These are phyloP conservation scores for Caenorhabditis elegans DNA, from an alignment of 1,140 invertebrate species.

Conservation along the genomic window DNA sequence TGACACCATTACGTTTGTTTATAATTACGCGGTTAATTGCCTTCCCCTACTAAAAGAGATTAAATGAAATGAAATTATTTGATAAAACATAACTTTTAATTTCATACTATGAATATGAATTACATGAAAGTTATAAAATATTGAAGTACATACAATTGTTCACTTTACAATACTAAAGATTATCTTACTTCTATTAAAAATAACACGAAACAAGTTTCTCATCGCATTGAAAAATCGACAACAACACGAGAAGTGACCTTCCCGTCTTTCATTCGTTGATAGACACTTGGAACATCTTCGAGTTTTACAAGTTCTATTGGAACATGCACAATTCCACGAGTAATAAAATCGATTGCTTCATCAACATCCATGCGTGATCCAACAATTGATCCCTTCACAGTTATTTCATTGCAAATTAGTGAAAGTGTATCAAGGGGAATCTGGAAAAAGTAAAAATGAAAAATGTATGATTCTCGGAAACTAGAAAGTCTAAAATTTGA, in stretches of 20 bases:
- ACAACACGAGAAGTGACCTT: constrained; percentile 32
- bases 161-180: too few relatives aligned
- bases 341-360: constrained; percentile 46
- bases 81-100: too few relatives aligned
- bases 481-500: not conserved
- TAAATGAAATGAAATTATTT: too few relatives aligned
- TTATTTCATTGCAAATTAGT: constrained; percentile 20
- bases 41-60: too few relatives aligned
- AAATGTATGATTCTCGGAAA: not conserved
- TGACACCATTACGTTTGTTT: not conserved
- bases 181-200: too few relatives aligned
- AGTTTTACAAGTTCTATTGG: constrained; percentile 37
- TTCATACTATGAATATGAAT: too few relatives aligned
- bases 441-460: not conserved
- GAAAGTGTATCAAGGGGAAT: not conserved
- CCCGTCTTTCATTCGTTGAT: constrained; percentile 34
- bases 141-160: too few relatives aligned
- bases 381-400: constrained; percentile 30
- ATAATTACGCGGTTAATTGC: too few relatives aligned
- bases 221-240: constrained; percentile 29
- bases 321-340: constrained; percentile 37
- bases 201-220: too few relatives aligned
- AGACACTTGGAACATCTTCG: constrained; percentile 33
- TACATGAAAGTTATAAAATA: too few relatives aligned
- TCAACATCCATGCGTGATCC: constrained; percentile 43